Percentiles rank a stretch among this genome's conserved stretches.
phyloP scores from a whole-genome alignment of 1,140 invertebrate species.

The Papilio helenus region DNA sequence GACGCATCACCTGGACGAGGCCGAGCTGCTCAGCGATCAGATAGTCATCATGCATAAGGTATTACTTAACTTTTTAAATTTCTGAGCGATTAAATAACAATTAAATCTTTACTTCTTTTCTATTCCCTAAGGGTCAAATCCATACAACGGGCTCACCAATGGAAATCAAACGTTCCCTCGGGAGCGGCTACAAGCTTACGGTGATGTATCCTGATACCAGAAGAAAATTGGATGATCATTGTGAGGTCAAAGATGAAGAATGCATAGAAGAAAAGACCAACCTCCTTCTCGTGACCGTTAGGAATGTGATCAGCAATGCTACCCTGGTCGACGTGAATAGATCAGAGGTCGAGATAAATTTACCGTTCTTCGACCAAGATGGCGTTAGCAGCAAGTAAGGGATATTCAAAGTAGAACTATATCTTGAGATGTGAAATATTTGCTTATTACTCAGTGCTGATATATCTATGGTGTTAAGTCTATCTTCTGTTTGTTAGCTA shows the following conservation, averaged over 20 bases:
- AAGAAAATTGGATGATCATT: conserved; percentile 18
- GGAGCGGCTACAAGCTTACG: conserved; percentile 89
- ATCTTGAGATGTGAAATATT: not conserved
- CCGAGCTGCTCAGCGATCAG: conserved; percentile 86
- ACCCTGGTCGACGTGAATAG: conserved; percentile 71
- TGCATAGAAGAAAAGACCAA: conserved; percentile 70
- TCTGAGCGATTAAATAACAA: conserved; percentile 27
- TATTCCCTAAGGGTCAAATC: conserved; percentile 83
- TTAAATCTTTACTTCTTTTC: not conserved
- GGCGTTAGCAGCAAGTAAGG: conserved; percentile 83
- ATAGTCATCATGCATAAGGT: conserved; percentile 87
- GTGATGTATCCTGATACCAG: conserved; percentile 74
- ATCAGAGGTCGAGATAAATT: conserved; percentile 73
- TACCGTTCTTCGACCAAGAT: conserved; percentile 82
- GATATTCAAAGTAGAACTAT: not conserved
- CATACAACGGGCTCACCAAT: conserved; percentile 85
- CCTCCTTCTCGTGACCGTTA: conserved; percentile 69
- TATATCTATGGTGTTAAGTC: not conserved
- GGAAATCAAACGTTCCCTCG: conserved; percentile 89
- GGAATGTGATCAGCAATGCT: conserved; percentile 78
- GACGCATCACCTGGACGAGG: conserved; percentile 88
- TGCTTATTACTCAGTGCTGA: too few relatives aligned
- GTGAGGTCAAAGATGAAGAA: conserved; percentile 45
- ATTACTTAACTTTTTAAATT: conserved; percentile 48
- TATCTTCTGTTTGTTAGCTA: conserved; percentile 70